Base-by-base conservation (phyloP, 2,888 invertebrate genomes). In the Synergus laeviventris region DNA sequence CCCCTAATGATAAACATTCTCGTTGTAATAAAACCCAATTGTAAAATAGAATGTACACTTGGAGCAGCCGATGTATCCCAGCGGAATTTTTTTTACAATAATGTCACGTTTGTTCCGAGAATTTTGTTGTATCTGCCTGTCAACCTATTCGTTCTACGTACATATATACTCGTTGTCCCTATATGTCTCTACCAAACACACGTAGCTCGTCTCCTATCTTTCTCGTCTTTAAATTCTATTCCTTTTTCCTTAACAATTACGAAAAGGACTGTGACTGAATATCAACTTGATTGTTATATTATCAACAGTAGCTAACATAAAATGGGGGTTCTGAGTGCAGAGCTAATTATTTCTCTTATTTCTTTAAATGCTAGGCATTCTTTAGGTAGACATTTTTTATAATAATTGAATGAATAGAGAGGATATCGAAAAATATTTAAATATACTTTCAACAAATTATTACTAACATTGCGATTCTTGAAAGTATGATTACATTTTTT, bases 71-170 rank as follows among this genome's bases (percentile, higher is more conserved):
- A 56, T 21, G 0, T 21, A 21, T 56, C 5, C 1, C 21, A 56
- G 21, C 14, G 21, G 24, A 56, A 56, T 56, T 49, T 56, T 56
- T 56, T 18, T 18, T 56, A 24, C 21, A 56, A 56, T 56, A 56
- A 56, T 24, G 11, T 24, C 21, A 56, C 5, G 75, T 84, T 82
- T 80, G 79, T 83, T 76, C 81, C 75, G 78, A 80, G 77, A 83
- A 82, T 77, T 80, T 84, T 81, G 78, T 85, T 85, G 84, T 83
- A 86, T 82, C 83, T 86, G 86, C 85, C 84, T 86, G 85, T 80
- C 77, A 78, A 81, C 76, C 78, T 81, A 77, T 81, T 79, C 83
- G 86, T 85, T 86, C 79, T 83, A 81, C 81, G 83, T 84, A 81
- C 82, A 80, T 81, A 76, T 78, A 77, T 81, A 74, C 79, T 75